phyloP scores from a whole-genome alignment of 2,113 vertebrate genomes.

The Lethenteron reissneri region DNA sequence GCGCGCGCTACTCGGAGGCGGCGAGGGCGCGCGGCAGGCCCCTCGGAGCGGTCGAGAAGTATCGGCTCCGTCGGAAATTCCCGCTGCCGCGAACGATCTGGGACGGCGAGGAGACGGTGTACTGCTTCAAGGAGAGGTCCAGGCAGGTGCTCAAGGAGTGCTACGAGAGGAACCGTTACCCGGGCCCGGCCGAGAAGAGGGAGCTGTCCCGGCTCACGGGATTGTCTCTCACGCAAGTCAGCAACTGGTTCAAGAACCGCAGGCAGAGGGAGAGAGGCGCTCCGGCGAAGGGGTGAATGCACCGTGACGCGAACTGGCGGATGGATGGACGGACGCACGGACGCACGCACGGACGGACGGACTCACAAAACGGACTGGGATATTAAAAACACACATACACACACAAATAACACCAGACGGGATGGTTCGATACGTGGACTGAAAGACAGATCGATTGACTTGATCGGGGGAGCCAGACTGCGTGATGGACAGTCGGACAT shows the following conservation, averaged over 20 bases:
- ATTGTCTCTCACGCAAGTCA: conserved; percentile 95
- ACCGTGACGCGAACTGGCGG: neutral
- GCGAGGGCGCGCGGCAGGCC: conserved; percentile 88
- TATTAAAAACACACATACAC: too few relatives aligned
- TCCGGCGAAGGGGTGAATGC: conserved; percentile 24
- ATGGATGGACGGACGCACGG: neutral
- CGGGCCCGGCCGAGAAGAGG: conserved; percentile 81
- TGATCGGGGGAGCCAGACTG: too few relatives aligned
- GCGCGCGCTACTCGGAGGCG: conserved; percentile 87
- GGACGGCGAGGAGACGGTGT: conserved; percentile 98
- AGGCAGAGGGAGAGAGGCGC: conserved; percentile 90
- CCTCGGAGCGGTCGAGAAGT: conserved; percentile 96
- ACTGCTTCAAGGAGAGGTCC: conserved; percentile 97
- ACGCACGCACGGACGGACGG: neutral
- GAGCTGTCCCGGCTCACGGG: conserved; percentile 94
- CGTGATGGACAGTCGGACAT: too few relatives aligned
- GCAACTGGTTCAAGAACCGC: conserved; percentile 99
- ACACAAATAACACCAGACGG: too few relatives aligned
- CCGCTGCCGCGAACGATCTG: conserved; percentile 94
- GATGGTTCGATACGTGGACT: neutral
- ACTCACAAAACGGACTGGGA: too few relatives aligned
- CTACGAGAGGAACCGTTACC: conserved; percentile 88
- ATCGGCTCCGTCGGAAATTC: conserved; percentile 88
- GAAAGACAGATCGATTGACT: conserved; percentile 1
- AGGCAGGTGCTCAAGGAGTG: conserved; percentile 96